These are phyloP conservation scores for Stichodactyla mertensii DNA, from an alignment of 64 coral and sea anemone genomes.

Conservation along the genomic window DNA sequence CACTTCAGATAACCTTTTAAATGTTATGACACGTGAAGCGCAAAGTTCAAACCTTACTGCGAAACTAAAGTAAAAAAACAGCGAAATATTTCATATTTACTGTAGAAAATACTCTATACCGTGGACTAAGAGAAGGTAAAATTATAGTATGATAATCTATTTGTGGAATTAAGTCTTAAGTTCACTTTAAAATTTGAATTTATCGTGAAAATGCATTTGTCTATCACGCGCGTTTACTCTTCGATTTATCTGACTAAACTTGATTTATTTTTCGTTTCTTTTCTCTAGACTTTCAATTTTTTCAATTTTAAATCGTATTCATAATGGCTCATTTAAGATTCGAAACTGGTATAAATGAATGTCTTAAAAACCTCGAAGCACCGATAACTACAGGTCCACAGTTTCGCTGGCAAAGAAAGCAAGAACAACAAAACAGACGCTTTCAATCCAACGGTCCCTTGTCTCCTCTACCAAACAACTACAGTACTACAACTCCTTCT, in stretches of 20 bases:
- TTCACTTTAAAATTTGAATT: not conserved
- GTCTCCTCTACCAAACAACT: slow-evolving; percentile 39
- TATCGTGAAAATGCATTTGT: not conserved
- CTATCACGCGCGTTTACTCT: not conserved
- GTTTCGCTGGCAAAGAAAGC: slow-evolving; percentile 59
- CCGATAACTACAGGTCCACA: slow-evolving; percentile 34
- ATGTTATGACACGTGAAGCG: not conserved
- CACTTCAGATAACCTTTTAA: not conserved
- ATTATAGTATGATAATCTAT: not conserved
- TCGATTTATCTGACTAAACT: not conserved
- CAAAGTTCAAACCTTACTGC: not conserved
- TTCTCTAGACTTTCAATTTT: not conserved
- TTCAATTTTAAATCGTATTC: not conserved
- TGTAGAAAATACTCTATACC: not conserved
- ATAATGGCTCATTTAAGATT: slow-evolving; percentile 43
- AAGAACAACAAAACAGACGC: slow-evolving; percentile 17
- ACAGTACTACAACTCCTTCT: not conserved
- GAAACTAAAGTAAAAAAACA: not conserved
- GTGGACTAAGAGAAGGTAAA: not conserved
- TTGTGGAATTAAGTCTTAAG: not conserved
- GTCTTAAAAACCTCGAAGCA: slow-evolving; percentile 55
- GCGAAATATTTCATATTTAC: not conserved
- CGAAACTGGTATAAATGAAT: slow-evolving; percentile 52
- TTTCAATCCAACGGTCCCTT: slow-evolving; percentile 20
- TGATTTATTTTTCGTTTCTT: not conserved